These are phyloP conservation scores for Chaunax sp. DNA, from an alignment of 2,797 vertebrate genomes.

Conservation along the genomic window DNA sequence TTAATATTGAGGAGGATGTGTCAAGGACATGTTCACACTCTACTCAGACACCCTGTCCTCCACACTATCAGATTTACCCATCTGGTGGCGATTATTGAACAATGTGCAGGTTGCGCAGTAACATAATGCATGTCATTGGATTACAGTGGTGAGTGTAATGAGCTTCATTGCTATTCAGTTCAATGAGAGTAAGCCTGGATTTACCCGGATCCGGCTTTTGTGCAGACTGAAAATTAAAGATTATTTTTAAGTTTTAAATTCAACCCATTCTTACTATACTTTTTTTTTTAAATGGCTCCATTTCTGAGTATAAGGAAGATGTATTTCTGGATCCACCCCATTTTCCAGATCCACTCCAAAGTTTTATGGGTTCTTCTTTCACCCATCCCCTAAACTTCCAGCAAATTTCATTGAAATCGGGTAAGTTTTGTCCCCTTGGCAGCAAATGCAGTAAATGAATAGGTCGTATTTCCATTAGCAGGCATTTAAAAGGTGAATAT, in stretches of 20 bases:
- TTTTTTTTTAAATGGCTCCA: too few species aligned
- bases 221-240: constrained; percentile 18
- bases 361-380: too few species aligned
- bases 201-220: constrained; percentile 22
- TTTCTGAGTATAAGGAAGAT: too few species aligned
- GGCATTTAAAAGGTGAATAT: too few species aligned
- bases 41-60: constrained; percentile 1
- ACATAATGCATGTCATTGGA: constrained; percentile 44
- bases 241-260: not conserved
- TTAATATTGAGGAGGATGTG: constrained; percentile 51
- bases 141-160: constrained; percentile 27
- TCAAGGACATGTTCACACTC: constrained; percentile 27
- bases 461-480: too few species aligned
- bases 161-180: constrained; percentile 35
- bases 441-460: too few species aligned
- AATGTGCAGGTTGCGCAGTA: constrained; percentile 28
- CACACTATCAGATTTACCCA: not conserved
- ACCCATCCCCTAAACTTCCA: too few species aligned
- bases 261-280: not conserved
- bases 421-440: too few species aligned
- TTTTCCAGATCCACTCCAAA: too few species aligned
- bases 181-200: constrained; percentile 37
- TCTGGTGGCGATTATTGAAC: constrained; percentile 27
- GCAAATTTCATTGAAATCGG: too few species aligned
- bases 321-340: too few species aligned